Conservation (phyloP, 2,113 vertebrate genomes). For the Acrocephalus kingi region DNA sequence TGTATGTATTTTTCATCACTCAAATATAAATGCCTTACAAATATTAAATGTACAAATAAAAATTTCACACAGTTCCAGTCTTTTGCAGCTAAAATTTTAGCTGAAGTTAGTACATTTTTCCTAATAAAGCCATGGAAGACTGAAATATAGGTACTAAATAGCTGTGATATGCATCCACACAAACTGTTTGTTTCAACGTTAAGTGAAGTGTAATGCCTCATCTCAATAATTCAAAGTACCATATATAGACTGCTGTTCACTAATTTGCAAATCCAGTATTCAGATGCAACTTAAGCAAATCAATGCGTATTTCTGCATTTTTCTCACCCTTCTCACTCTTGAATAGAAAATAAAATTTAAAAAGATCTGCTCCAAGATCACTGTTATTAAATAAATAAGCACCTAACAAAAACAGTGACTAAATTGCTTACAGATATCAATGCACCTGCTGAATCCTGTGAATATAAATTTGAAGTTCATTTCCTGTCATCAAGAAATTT, state of each 20-base stretch:
- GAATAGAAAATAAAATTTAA: background rate
- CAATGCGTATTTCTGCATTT: background rate
- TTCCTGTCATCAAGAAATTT: background rate
- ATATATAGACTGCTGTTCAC: background rate
- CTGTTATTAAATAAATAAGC: background rate
- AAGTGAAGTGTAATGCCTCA: background rate
- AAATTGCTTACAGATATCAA: background rate
- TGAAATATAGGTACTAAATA: background rate
- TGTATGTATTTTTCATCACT: background rate
- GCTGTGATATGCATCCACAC: background rate
- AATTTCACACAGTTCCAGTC: background rate
- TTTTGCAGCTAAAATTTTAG: background rate
- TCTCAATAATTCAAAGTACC: background rate
- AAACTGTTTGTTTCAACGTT: background rate
- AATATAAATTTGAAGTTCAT: background rate
- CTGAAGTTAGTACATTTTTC: background rate
- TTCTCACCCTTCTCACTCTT: background rate
- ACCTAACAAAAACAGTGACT: background rate
- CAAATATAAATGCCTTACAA: background rate
- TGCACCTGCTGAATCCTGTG: background rate
- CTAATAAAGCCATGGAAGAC: background rate
- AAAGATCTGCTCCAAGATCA: background rate
- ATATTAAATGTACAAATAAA: background rate
- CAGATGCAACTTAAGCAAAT: background rate
- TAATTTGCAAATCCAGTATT: background rate